A percentile compares a stretch with the other conserved stretches of the same genome.
Conservation (phyloP, 2,888 invertebrate species). For the Leptothorax acervorum region DNA sequence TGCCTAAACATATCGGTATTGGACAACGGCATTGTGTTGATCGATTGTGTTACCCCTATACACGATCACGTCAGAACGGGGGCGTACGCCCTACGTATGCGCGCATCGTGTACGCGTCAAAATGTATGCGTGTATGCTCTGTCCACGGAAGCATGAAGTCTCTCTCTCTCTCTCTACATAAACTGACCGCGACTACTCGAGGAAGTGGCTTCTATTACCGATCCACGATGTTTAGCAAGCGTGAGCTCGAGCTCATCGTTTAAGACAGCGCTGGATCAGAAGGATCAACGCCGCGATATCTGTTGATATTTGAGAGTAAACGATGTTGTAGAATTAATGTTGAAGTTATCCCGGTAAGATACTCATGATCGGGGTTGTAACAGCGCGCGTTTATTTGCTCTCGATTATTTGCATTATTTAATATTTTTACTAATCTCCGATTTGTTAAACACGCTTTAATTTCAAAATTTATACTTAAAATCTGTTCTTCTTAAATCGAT, state of each 20-base stretch:
- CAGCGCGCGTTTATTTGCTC: not conserved
- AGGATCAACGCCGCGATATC: not conserved
- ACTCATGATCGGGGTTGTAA: not conserved
- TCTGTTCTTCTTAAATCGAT: not conserved
- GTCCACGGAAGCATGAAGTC: conserved; percentile 63
- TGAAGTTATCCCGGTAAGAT: not conserved
- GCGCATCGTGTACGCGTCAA: conserved; percentile 8
- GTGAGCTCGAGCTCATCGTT: conserved; percentile 20
- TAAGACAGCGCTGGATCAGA: conserved; percentile 6
- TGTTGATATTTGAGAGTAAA: conserved; percentile 3
- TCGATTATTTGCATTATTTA: not conserved
- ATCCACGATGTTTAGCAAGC: conserved; percentile 57
- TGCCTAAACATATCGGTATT: conserved; percentile 66
- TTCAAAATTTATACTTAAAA: not conserved
- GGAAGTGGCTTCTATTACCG: conserved; percentile 67
- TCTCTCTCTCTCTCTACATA: conserved; percentile 43
- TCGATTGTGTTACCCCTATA: conserved; percentile 65
- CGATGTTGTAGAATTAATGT: not conserved
- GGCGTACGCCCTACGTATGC: conserved; percentile 34
- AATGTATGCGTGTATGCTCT: conserved; percentile 43
- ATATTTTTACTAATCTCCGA: not conserved
- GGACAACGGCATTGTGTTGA: conserved; percentile 61
- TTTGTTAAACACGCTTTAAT: not conserved
- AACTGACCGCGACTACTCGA: conserved; percentile 70
- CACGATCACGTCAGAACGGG: conserved; percentile 66